Evolutionary conservation across 1,140 invertebrate genomes (phyloP).

Genomic region (Goniozus legneri): DNA sequence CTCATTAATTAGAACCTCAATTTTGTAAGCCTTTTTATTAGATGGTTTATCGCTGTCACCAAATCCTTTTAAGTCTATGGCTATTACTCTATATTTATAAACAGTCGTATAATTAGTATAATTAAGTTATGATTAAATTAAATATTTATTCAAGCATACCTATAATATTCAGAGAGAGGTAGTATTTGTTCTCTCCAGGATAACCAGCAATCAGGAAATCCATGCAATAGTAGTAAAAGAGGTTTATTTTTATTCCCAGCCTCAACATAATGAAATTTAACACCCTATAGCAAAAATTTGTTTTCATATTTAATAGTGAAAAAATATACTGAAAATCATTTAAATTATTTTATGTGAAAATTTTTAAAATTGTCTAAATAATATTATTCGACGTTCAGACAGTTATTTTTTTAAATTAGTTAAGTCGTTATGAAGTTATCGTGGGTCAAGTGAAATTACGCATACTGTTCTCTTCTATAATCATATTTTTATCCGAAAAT

Average conservation of each 20-base stretch:
- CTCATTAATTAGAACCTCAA: conserved; percentile 65
- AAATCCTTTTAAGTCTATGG: conserved; percentile 78
- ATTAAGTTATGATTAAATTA: conserved; percentile 6
- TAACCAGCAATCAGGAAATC: conserved; percentile 76
- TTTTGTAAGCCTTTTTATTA: conserved; percentile 60
- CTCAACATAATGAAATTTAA: conserved; percentile 76
- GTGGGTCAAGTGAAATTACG: conserved; percentile 1
- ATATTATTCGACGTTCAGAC: conserved; percentile 7
- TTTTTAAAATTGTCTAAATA: no score
- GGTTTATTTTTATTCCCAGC: conserved; percentile 59
- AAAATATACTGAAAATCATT: not conserved
- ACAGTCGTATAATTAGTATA: not conserved
- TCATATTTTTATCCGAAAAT: not conserved
- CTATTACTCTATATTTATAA: conserved; percentile 61
- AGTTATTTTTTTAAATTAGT: no score
- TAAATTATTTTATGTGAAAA: no score
- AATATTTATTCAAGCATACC: conserved; percentile 34
- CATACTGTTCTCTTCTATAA: not conserved
- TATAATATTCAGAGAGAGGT: conserved; percentile 55
- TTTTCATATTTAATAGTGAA: not conserved
- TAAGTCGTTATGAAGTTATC: no score
- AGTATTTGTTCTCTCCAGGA: conserved; percentile 67
- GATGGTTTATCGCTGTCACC: conserved; percentile 78
- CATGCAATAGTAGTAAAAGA: conserved; percentile 68
- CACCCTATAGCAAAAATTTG: conserved; percentile 54